Conservation (phyloP, 2,888 invertebrate genomes). For the Heliconius erato region DNA sequence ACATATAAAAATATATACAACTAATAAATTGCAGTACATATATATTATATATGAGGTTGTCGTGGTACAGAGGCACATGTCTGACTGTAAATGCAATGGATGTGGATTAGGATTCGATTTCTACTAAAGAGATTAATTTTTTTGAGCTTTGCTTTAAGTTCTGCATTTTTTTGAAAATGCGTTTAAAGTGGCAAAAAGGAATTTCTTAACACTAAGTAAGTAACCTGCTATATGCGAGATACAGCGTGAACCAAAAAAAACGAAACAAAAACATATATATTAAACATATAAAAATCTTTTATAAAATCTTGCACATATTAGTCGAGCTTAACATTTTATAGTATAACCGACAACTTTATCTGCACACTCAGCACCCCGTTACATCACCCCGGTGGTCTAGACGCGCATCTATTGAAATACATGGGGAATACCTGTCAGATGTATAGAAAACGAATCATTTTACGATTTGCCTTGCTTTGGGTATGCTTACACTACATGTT, state of each 20-base stretch:
- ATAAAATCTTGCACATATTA: too few species aligned
- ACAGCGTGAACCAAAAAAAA: too few species aligned
- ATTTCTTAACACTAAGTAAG: too few species aligned
- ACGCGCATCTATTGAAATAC: neutral
- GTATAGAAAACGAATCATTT: neutral
- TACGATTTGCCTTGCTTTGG: neutral
- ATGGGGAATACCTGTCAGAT: neutral
- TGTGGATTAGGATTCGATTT: neutral
- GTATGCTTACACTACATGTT: neutral
- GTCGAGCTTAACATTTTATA: neutral
- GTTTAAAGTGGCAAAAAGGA: neutral
- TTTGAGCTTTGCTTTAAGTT: too few species aligned
- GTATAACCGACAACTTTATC: neutral
- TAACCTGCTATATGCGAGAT: too few species aligned
- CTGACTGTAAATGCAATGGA: neutral
- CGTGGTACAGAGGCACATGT: too few species aligned
- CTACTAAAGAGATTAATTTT: too few species aligned
- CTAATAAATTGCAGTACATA: too few species aligned
- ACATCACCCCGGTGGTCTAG: constrained; percentile 12
- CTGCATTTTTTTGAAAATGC: neutral
- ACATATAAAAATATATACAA: too few species aligned
- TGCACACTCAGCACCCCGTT: constrained; percentile 5
- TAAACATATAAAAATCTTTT: neutral
- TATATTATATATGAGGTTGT: too few species aligned
- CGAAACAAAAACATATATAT: neutral